Percentiles rank a stretch among this genome's conserved stretches.
phyloP scores from a whole-genome alignment of 37 sponge, comb jelly and placozoan species.

The Bolinopsis microptera region DNA sequence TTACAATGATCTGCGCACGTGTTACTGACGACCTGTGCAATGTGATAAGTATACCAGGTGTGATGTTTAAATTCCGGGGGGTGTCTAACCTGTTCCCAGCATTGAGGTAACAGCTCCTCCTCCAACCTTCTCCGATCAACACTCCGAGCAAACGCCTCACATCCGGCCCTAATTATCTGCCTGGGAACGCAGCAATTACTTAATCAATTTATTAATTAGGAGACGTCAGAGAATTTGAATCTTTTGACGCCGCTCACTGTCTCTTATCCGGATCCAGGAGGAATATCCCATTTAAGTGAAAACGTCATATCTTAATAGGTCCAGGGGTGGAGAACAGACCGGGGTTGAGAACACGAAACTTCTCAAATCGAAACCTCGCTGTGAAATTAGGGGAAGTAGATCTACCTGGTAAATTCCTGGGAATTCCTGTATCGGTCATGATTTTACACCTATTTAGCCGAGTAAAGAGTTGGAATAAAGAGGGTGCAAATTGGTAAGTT shows the following conservation, averaged over 20 bases:
- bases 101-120: constrained; percentile 88
- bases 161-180: constrained; percentile 81
- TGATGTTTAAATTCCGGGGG: neutral
- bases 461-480: no score
- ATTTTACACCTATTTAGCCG: no score
- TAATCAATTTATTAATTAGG: neutral
- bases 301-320: neutral
- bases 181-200: constrained; percentile 63
- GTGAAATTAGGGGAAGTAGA: no score
- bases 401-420: no score
- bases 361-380: no score
- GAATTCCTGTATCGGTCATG: no score
- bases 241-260: neutral
- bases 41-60: no score
- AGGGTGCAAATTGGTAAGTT: no score
- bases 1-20: neutral
- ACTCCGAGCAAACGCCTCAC: constrained; percentile 83
- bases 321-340: no score
- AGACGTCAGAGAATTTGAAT: neutral
- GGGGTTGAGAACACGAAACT: no score
- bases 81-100: constrained; percentile 82
- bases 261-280: no score
- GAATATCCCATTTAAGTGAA: no score
- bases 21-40: neutral
- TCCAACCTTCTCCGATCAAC: constrained; percentile 69